Evolutionary conservation across 2,888 invertebrate species (phyloP).

Genomic region (Mallateleia sp.): DNA sequence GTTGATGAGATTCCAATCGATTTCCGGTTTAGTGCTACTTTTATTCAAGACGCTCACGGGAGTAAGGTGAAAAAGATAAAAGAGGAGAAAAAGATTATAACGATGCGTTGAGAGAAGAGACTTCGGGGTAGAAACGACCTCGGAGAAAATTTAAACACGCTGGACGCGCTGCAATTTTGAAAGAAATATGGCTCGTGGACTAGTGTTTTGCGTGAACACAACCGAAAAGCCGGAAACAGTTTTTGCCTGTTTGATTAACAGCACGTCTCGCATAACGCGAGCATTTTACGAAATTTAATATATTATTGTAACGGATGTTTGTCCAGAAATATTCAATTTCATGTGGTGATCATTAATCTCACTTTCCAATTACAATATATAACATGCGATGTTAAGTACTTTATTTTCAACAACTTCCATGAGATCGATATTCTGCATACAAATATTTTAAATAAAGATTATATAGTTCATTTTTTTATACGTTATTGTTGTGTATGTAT

Average conservation of each 20-base stretch:
- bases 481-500: too few species aligned
- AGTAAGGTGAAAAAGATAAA: constrained; percentile 20
- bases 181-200: constrained; percentile 78
- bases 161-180: constrained; percentile 79
- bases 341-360: not conserved
- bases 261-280: constrained; percentile 26
- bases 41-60: too few species aligned
- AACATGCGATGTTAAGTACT: too few species aligned
- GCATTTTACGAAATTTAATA: constrained; percentile 37
- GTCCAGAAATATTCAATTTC: constrained; percentile 8
- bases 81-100: constrained; percentile 48
- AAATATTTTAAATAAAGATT: too few species aligned
- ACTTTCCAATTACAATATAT: not conserved
- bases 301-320: constrained; percentile 25
- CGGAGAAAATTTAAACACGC: constrained; percentile 77
- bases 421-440: too few species aligned
- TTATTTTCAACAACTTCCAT: too few species aligned
- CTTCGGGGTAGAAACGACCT: constrained; percentile 75
- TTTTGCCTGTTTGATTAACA: constrained; percentile 52
- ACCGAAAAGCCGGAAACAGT: constrained; percentile 39
- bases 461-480: too few species aligned
- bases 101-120: constrained; percentile 52
- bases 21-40: too few species aligned
- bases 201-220: constrained; percentile 52
- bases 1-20: too few species aligned